Evolutionary conservation across 1,140 invertebrate species (phyloP).

Genomic region (Antheraea pernyi): DNA sequence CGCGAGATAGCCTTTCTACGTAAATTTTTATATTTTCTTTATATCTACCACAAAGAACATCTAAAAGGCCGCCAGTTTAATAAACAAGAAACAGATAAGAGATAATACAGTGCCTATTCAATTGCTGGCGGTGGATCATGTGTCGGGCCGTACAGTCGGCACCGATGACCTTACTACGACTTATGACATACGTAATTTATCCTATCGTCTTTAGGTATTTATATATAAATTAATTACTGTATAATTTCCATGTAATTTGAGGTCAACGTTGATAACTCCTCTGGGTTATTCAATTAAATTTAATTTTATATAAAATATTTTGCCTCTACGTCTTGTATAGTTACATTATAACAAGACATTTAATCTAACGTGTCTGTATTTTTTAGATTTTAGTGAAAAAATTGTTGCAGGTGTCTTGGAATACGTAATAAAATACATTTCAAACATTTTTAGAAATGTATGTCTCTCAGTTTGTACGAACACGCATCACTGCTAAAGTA

Average conservation of each 20-base stretch:
- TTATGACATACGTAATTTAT: conserved; percentile 25
- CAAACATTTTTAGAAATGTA: too few relatives aligned
- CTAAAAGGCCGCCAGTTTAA: conserved; percentile 51
- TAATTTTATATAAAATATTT: not conserved
- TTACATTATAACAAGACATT: too few relatives aligned
- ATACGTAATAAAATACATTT: too few relatives aligned
- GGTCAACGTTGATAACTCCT: conserved; percentile 18
- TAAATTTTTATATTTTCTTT: not conserved
- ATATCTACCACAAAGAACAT: conserved; percentile 17
- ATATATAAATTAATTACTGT: conserved; percentile 46
- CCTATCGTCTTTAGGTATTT: conserved; percentile 26
- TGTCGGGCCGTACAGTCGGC: conserved; percentile 39
- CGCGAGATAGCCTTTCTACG: too few relatives aligned
- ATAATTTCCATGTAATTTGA: conserved; percentile 28
- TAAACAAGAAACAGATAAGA: conserved; percentile 58
- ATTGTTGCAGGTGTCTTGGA: too few relatives aligned
- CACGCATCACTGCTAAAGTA: too few relatives aligned
- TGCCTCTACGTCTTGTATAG: too few relatives aligned
- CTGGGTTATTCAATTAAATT: not conserved
- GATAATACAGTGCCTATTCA: conserved; percentile 53
- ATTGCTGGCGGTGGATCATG: conserved; percentile 52
- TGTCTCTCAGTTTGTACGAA: too few relatives aligned
- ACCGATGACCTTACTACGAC: conserved; percentile 44
- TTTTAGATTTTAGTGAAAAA: too few relatives aligned
- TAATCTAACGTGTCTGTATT: too few relatives aligned